Percentiles rank a stretch among this genome's conserved stretches.
phyloP scores from a whole-genome alignment of 92 coral and sea anemone species.

The Palythoa caribaeorum region DNA sequence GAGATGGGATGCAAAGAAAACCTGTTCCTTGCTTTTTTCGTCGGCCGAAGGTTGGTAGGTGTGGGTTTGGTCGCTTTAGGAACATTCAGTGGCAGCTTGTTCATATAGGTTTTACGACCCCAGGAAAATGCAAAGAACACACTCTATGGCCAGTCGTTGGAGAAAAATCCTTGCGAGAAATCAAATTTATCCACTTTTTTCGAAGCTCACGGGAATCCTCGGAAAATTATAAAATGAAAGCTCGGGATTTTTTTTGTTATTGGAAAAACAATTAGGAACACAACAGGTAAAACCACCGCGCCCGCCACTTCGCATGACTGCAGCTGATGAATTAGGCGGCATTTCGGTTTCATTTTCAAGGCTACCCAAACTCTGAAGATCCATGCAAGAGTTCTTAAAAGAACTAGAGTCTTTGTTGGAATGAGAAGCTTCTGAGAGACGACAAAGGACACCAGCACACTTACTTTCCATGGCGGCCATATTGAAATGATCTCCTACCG shows the following conservation, averaged over 20 bases:
- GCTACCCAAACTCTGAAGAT: no score
- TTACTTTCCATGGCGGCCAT: no score
- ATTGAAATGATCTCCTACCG: no score
- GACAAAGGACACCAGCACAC: no score
- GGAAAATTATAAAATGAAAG: background rate
- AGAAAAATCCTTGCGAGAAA: constrained; percentile 36
- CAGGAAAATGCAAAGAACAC: constrained; percentile 46
- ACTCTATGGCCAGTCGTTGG: constrained; percentile 53
- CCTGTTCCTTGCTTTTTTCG: constrained; percentile 42
- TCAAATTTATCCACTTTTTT: constrained; percentile 43
- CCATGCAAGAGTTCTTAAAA: no score
- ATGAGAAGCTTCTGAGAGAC: no score
- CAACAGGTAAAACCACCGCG: background rate
- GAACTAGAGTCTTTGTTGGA: no score
- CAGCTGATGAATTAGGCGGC: no score
- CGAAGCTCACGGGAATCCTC: constrained; percentile 49
- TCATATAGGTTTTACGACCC: constrained; percentile 42
- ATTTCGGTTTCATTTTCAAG: no score
- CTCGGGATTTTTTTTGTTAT: background rate
- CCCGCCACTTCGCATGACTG: no score
- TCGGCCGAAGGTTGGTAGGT: constrained; percentile 31
- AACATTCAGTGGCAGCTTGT: background rate
- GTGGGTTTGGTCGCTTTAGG: constrained; percentile 7
- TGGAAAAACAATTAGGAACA: background rate
- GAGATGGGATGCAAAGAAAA: constrained; percentile 21